Evolutionary conservation across 2,797 vertebrate genomes (phyloP), one percentile per base, ranked within the genome.

Genomic region (Schizothorax lantsangensis): DNA sequence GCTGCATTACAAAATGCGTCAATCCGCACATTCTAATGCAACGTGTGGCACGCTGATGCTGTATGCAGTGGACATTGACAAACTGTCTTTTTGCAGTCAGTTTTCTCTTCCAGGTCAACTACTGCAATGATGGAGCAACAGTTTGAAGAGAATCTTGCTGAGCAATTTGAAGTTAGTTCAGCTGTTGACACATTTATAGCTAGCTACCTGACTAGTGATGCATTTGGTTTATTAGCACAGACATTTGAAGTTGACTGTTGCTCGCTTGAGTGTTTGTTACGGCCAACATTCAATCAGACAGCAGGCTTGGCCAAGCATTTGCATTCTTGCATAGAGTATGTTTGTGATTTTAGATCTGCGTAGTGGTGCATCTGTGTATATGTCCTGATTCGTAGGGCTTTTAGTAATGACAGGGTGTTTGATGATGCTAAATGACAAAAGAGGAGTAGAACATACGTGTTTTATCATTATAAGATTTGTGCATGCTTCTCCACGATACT

Each of bases 341-440:
- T 66, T 45, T 74, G 40, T 64, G 59, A 45, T 6, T 68, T 81
- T 77, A 84, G 82, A 75, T 74, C 73, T 80, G 79, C 30, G 1
- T 74, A 79, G 82, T 74, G 81, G 52, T 86, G 73, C 66, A 78
- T 82, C 72, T 82, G 62, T 87, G 75, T 86, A 23, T 77, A 33
- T 69, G 49, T 89, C 71, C 84, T 87, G 72, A 75, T 23, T 40
- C 1, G 47, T 86, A 79, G 43, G 47, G 59, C 66, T 84, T 66
- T 86, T 64, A 38, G 15, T 36, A 75, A 68, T 47, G 49, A 79
- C 9, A 23, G 26, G n/a, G 59, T 78, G 49, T 83, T 78, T 85
- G 23, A 62, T 84, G 36, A 62, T n/a, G 64, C 59, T 54, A 21
- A 75, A 78, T 17, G 47, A 62, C 36, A 19, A 43, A 84, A 81